These are phyloP conservation scores for Anseranas semipalmata DNA, from an alignment of 2,113 vertebrate species.

Conservation along the genomic window DNA sequence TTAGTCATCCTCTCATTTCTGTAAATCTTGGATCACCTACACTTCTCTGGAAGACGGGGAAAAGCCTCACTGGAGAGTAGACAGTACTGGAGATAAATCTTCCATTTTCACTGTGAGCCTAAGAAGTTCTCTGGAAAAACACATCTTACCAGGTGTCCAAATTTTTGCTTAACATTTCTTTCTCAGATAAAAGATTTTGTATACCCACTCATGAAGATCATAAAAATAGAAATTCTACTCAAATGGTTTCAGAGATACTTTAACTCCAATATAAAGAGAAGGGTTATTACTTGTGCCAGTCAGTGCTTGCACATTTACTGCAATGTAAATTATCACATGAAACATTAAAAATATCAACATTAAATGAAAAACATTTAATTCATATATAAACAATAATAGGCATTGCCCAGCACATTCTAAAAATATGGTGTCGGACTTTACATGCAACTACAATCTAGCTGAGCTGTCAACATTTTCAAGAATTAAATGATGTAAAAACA, in stretches of 20 bases:
- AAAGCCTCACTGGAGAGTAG: not conserved
- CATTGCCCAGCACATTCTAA: not conserved
- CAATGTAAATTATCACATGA: constrained; percentile 15
- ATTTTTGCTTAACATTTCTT: not conserved
- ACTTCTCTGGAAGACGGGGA: not conserved
- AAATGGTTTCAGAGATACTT: not conserved
- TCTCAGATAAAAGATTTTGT: constrained; percentile 15
- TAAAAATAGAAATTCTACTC: not conserved
- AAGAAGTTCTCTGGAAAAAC: not conserved
- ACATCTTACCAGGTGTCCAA: not conserved
- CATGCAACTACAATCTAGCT: not conserved
- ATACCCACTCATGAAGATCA: not conserved
- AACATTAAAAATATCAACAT: constrained; percentile 13
- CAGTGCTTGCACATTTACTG: not conserved
- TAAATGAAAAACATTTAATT: not conserved
- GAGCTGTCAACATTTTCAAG: constrained; percentile 14
- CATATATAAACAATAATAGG: not conserved
- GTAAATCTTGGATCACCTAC: not conserved
- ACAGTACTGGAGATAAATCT: not conserved
- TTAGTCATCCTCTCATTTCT: not conserved
- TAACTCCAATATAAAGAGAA: not conserved
- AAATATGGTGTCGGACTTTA: not conserved
- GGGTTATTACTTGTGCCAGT: not conserved
- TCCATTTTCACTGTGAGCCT: not conserved
- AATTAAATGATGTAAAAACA: not conserved